phyloP scores from a whole-genome alignment of 2,113 vertebrate genomes.

The Peromyscus californicus region DNA sequence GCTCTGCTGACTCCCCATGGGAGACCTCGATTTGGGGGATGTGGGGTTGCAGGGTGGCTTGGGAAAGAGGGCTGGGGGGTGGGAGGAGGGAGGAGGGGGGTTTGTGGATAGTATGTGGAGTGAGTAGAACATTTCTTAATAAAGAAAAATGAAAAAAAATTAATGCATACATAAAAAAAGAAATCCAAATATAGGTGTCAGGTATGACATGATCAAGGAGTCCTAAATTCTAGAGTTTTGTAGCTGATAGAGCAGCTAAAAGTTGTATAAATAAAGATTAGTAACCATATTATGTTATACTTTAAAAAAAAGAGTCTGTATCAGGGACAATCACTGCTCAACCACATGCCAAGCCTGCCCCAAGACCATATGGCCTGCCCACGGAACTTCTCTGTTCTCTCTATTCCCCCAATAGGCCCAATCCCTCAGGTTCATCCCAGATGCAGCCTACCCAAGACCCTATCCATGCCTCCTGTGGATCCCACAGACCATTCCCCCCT shows the following conservation, averaged over 20 bases:
- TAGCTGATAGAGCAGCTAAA: not conserved
- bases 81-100: too few relatives aligned
- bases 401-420: not conserved
- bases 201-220: too few relatives aligned
- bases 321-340: not conserved
- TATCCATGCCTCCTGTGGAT: not conserved
- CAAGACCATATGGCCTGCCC: not conserved
- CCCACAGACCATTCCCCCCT: not conserved
- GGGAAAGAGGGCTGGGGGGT: too few relatives aligned
- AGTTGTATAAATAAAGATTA: not conserved
- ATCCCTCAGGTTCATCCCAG: not conserved
- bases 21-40: too few relatives aligned
- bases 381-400: not conserved
- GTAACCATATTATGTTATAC: not conserved
- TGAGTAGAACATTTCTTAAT: too few relatives aligned
- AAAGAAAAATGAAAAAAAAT: too few relatives aligned
- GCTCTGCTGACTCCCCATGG: too few relatives aligned
- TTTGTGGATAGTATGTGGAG: too few relatives aligned
- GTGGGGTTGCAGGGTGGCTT: too few relatives aligned
- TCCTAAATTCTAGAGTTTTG: not conserved
- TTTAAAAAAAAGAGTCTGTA: not conserved
- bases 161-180: too few relatives aligned
- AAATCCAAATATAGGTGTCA: too few relatives aligned
- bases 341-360: not conserved
- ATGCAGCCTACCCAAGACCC: not conserved